phyloP scores from a whole-genome alignment of 2,797 vertebrate genomes.

The Vireo griseus region DNA sequence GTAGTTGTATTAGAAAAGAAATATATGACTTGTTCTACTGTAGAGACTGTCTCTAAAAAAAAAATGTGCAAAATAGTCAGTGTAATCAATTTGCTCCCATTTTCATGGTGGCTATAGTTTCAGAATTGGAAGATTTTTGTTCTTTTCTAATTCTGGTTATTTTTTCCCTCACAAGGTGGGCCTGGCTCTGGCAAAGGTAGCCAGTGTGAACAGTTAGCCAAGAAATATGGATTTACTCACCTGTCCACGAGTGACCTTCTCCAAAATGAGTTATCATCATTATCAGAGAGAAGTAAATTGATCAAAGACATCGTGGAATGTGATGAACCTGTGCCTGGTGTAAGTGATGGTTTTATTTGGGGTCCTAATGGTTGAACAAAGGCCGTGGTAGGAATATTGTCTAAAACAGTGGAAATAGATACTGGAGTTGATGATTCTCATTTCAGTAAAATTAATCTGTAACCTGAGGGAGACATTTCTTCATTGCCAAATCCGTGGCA shows the following conservation, averaged over 20 bases:
- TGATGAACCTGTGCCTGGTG: slow-evolving; percentile 83
- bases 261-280: slow-evolving; percentile 78
- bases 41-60: background rate
- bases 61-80: background rate
- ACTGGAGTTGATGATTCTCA: background rate
- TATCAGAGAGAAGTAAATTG: slow-evolving; percentile 82
- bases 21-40: background rate
- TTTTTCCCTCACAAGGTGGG: slow-evolving; percentile 76
- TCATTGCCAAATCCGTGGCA: background rate
- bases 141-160: background rate
- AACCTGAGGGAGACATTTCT: background rate
- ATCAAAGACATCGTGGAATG: slow-evolving; percentile 82
- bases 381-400: background rate
- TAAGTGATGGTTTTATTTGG: slow-evolving; percentile 57
- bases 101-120: background rate
- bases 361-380: background rate
- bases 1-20: background rate
- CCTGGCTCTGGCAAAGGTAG: slow-evolving; percentile 89
- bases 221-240: slow-evolving; percentile 81
- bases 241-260: slow-evolving; percentile 81
- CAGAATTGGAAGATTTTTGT: background rate
- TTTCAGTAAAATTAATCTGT: background rate
- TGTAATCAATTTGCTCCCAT: background rate
- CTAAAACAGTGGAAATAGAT: background rate
- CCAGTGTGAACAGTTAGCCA: slow-evolving; percentile 85